phyloP scores from a whole-genome alignment of 1,140 invertebrate species.

The Drosophila punjabiensis region DNA sequence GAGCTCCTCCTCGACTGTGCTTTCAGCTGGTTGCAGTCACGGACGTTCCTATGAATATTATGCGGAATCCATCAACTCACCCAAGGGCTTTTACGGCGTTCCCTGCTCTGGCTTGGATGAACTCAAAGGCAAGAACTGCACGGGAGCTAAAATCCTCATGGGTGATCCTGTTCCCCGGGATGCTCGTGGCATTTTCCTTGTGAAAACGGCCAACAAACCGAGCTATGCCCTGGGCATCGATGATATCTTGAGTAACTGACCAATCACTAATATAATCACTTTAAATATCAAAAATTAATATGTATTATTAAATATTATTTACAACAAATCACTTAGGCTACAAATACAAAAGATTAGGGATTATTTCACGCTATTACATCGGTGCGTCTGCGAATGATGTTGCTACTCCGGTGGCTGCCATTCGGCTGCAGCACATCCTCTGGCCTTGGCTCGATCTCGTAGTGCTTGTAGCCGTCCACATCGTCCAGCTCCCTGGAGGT shows the following conservation, averaged over 20 bases:
- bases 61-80: constrained; percentile 88
- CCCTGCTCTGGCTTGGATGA: constrained; percentile 88
- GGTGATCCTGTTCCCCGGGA: constrained; percentile 87
- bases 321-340: constrained; percentile 56
- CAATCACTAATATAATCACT: neutral
- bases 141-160: constrained; percentile 86
- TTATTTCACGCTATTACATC: constrained; percentile 75
- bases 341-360: constrained; percentile 47
- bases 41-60: constrained; percentile 89
- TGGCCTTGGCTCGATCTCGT: constrained; percentile 86
- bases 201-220: constrained; percentile 87
- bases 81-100: constrained; percentile 87
- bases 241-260: constrained; percentile 26
- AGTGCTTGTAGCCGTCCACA: constrained; percentile 92
- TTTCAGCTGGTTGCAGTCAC: constrained; percentile 91
- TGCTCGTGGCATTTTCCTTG: constrained; percentile 88
- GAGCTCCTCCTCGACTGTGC: neutral
- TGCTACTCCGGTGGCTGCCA: constrained; percentile 58
- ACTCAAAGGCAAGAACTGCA: constrained; percentile 87
- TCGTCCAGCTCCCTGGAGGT: constrained; percentile 92
- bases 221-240: constrained; percentile 86
- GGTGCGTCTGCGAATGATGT: constrained; percentile 72
- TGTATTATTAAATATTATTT: constrained; percentile 34
- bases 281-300: constrained; percentile 19
- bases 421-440: constrained; percentile 75